A percentile compares a stretch with the other conserved stretches of the same genome.
These are phyloP conservation scores for Lampropteryx suffumata DNA, from an alignment of 2,888 invertebrate species.

Conservation along the genomic window DNA sequence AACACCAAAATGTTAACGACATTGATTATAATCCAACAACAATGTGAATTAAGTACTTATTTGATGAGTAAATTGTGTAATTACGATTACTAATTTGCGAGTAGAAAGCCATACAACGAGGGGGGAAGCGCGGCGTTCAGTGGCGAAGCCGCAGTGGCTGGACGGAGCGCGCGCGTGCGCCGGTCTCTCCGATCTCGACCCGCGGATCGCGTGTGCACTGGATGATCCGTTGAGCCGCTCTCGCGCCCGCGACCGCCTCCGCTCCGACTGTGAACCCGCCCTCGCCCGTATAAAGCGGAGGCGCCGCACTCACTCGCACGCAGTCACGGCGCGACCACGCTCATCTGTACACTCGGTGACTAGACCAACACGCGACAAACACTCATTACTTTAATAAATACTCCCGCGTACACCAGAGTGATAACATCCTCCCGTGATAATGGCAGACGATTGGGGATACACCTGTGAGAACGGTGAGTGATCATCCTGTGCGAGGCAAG, in stretches of 20 bases:
- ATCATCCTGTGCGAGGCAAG: slow-evolving; percentile 36
- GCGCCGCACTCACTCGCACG: slow-evolving; percentile 66
- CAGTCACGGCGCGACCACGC: slow-evolving; percentile 72
- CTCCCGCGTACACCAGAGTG: slow-evolving; percentile 42
- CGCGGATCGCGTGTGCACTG: slow-evolving; percentile 21
- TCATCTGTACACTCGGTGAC: slow-evolving; percentile 66
- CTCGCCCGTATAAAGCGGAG: slow-evolving; percentile 67
- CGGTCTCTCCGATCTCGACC: slow-evolving; percentile 35
- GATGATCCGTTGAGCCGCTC: slow-evolving; percentile 30
- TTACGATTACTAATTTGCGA: slow-evolving; percentile 54
- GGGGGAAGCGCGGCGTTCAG: slow-evolving; percentile 45
- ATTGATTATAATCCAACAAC: slow-evolving; percentile 36
- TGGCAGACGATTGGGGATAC: slow-evolving; percentile 84
- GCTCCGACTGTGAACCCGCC: slow-evolving; percentile 43
- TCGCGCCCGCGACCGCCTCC: slow-evolving; percentile 49
- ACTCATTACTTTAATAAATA: slow-evolving; percentile 29
- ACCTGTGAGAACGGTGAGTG: slow-evolving; percentile 83
- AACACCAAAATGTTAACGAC: slow-evolving; percentile 9
- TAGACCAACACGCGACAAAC: slow-evolving; percentile 56
- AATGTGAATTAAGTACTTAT: slow-evolving; percentile 34
- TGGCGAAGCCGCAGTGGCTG: slow-evolving; percentile 52
- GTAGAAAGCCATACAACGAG: slow-evolving; percentile 56
- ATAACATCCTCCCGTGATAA: slow-evolving; percentile 52
- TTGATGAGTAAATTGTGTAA: slow-evolving; percentile 57
- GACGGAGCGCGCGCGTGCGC: slow-evolving; percentile 40